These are phyloP conservation scores for Botia almorhae DNA, from an alignment of 2,797 vertebrate species.

Conservation along the genomic window DNA sequence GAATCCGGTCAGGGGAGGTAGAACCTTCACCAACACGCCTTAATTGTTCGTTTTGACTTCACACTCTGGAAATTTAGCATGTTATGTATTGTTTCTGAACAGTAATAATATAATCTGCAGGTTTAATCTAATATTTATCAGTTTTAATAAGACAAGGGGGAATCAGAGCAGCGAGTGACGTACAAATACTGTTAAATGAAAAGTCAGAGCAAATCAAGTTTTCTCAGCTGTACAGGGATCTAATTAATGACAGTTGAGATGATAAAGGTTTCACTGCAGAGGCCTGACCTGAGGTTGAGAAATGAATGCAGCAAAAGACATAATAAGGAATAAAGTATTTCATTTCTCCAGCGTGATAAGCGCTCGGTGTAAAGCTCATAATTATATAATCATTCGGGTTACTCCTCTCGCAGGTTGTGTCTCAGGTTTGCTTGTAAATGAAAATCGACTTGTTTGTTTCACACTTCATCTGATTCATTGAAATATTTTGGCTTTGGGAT, in stretches of 20 bases:
- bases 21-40: background rate
- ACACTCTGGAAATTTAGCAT: slow-evolving; percentile 19
- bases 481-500: slow-evolving; percentile 58
- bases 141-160: slow-evolving; percentile 1
- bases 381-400: slow-evolving; percentile 66
- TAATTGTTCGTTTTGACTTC: slow-evolving; percentile 15
- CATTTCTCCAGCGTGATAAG: slow-evolving; percentile 42
- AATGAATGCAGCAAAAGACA: slow-evolving; percentile 59
- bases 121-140: slow-evolving; percentile 20
- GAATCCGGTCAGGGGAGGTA: background rate
- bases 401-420: slow-evolving; percentile 44
- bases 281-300: slow-evolving; percentile 60
- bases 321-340: slow-evolving; percentile 54
- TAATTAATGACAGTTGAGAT: slow-evolving; percentile 62
- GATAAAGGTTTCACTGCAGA: slow-evolving; percentile 49
- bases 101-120: slow-evolving; percentile 1
- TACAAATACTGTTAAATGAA: slow-evolving; percentile 54
- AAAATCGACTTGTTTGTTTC: slow-evolving; percentile 75
- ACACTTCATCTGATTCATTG: slow-evolving; percentile 58
- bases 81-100: slow-evolving; percentile 15
- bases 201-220: slow-evolving; percentile 51
- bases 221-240: slow-evolving; percentile 53
- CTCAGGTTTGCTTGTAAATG: slow-evolving; percentile 69
- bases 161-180: slow-evolving; percentile 45
- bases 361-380: slow-evolving; percentile 54